Base-by-base conservation (phyloP, 92 coral and sea anemone genomes). In the Zoanthus sociatus region DNA sequence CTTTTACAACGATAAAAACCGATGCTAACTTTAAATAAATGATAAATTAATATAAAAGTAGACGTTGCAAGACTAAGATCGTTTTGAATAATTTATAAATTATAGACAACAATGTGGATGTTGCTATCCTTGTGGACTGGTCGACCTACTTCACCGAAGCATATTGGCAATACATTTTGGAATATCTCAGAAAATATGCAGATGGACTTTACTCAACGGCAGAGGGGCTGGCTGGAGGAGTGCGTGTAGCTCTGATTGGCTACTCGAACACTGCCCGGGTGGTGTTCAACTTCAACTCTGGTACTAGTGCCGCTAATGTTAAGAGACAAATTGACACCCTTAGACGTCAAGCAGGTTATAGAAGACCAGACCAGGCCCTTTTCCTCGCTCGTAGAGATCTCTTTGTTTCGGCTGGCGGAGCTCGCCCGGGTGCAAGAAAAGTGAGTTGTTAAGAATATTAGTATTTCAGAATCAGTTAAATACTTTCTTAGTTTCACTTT, bases 311-410 rank as follows among this genome's bases (percentile, higher is more conserved):
- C 3, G 83, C 72, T 9, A 86, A 68, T 16, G 75, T 92, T 46
- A 84, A 53, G 16, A 81, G 87, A 58, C 84, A 85, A 69, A 88
- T 94, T 16, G 93, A 54, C 82, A 71, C 84, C 44, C 77, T 92
- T 18, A 6, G 81, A 20, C 95, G 90, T 45, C 90, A 66, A 56
- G 87, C 92, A 0, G 98, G 98, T 7, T 83, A 86, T 71, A 85
- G 95, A 75, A 82, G 98, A 78, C 83, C 93, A 56, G 98, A 90
- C 83, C 81, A 82, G 26, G 98, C 94, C 33, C 77, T 94, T 5
- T 76, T 76, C 56, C 55, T 78, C 13, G 95, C 95, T 8, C 73
- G 71, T 47, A 89, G 88, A 66, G 76, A 86, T n/a, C 67, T 94
- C 51, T 94, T 90, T 63, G 78, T 86, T 33, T 73, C 72, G 46